Evolutionary conservation across 1,140 invertebrate genomes (phyloP).

Genomic region (Wasmannia auropunctata): DNA sequence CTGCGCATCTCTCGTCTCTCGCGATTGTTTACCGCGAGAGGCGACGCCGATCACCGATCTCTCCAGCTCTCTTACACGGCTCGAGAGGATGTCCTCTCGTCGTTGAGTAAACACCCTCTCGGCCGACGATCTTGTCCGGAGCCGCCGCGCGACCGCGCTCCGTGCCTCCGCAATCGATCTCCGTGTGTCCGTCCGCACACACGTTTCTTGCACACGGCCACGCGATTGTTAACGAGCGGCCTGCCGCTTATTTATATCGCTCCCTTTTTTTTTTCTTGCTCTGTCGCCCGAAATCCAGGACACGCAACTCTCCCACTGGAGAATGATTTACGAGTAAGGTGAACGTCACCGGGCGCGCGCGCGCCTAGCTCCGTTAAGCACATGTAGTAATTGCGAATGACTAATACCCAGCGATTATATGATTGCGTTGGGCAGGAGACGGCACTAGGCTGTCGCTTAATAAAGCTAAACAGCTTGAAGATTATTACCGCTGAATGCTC

Average conservation of each 20-base stretch:
- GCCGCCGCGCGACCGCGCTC: background rate
- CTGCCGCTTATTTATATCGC: conserved; percentile 5
- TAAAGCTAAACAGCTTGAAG: conserved; percentile 18
- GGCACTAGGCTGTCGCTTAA: background rate
- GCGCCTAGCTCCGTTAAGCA: background rate
- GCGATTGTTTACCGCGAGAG: conserved; percentile 53
- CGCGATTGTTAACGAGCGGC: conserved; percentile 21
- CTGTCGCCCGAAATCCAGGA: conserved; percentile 16
- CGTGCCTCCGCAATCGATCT: conserved; percentile 14
- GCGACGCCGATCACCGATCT: conserved; percentile 28
- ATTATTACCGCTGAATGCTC: background rate
- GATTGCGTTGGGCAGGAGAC: background rate
- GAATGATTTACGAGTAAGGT: background rate
- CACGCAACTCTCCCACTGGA: background rate
- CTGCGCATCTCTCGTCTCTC: conserved; percentile 9
- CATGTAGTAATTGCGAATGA: conserved; percentile 31
- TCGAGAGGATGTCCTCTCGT: background rate
- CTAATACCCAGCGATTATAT: conserved; percentile 26
- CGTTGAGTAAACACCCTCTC: background rate
- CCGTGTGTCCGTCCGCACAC: conserved; percentile 19
- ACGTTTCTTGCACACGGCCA: background rate
- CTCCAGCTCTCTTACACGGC: background rate
- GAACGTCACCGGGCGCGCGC: background rate
- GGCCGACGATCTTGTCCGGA: background rate
- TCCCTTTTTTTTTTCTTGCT: background rate